Percentiles rank a stretch among this genome's conserved stretches.
phyloP scores from a whole-genome alignment of 1,140 invertebrate genomes.

The Scaptomyza graminum region DNA sequence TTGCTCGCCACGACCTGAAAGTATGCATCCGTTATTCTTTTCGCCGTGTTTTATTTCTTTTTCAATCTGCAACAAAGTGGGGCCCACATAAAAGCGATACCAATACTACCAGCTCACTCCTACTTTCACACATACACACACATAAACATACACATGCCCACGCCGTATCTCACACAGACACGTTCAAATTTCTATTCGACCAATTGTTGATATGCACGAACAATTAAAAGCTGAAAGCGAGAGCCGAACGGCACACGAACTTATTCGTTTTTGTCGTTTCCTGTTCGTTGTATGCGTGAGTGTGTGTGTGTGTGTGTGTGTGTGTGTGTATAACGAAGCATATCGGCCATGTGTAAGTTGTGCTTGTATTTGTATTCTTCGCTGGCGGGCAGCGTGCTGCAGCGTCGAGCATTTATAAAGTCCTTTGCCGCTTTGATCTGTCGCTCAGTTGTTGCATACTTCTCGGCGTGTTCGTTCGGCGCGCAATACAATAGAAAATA shows the following conservation, averaged over 20 bases:
- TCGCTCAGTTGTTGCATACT: slow-evolving; percentile 78
- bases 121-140: not conserved
- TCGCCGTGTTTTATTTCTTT: slow-evolving; percentile 23
- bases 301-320: not conserved
- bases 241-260: slow-evolving; percentile 36
- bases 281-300: slow-evolving; percentile 23
- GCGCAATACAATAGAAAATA: slow-evolving; percentile 18
- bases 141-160: slow-evolving; percentile 1
- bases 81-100: slow-evolving; percentile 33
- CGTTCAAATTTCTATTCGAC: slow-evolving; percentile 65
- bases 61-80: slow-evolving; percentile 50
- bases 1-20: slow-evolving; percentile 53
- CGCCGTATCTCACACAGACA: slow-evolving; percentile 17
- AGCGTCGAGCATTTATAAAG: slow-evolving; percentile 63
- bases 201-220: slow-evolving; percentile 81
- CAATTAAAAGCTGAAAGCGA: slow-evolving; percentile 12
- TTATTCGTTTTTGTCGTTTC: slow-evolving; percentile 52
- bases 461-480: slow-evolving; percentile 66
- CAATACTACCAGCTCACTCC: slow-evolving; percentile 13
- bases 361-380: slow-evolving; percentile 28
- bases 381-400: not conserved
- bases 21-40: slow-evolving; percentile 39
- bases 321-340: slow-evolving; percentile 28
- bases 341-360: slow-evolving; percentile 22
- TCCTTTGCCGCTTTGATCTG: slow-evolving; percentile 67